These are phyloP conservation scores for Zoanthus sansibaricus DNA, from an alignment of 92 coral and sea anemone genomes.

Conservation along the genomic window DNA sequence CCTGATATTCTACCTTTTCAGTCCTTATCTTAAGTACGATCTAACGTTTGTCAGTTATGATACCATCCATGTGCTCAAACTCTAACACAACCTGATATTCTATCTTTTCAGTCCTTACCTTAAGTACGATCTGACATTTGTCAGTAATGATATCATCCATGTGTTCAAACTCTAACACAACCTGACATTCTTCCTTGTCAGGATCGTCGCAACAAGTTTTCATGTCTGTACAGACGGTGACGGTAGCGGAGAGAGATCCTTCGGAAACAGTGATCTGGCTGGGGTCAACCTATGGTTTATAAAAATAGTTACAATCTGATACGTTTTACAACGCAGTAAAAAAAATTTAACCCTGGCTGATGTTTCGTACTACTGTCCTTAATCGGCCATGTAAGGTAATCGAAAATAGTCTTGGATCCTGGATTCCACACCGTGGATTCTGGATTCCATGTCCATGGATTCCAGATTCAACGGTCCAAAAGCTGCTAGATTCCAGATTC, in stretches of 20 bases:
- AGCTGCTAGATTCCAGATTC: too few species aligned
- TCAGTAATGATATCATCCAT: constrained; percentile 31
- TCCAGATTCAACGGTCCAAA: too few species aligned
- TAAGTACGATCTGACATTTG: constrained; percentile 1
- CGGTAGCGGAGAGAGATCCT: constrained; percentile 23
- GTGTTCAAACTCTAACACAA: constrained; percentile 17
- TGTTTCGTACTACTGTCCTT: too few species aligned
- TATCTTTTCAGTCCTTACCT: background rate
- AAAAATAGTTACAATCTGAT: background rate
- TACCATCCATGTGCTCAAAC: constrained; percentile 29
- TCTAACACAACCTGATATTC: constrained; percentile 1
- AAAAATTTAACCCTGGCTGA: too few species aligned
- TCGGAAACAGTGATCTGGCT: background rate
- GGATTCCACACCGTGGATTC: too few species aligned
- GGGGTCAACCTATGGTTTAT: background rate
- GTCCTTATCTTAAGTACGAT: background rate
- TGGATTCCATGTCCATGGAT: too few species aligned
- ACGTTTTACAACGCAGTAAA: too few species aligned
- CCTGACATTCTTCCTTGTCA: background rate
- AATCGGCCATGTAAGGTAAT: too few species aligned
- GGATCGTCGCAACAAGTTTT: constrained; percentile 30
- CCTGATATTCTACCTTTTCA: background rate
- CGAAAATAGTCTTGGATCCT: too few species aligned
- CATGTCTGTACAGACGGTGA: constrained; percentile 3
- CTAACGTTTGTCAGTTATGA: constrained; percentile 14